Evolutionary conservation across 2,113 vertebrate genomes (phyloP).

Genomic region (Rhinoderma darwinii): DNA sequence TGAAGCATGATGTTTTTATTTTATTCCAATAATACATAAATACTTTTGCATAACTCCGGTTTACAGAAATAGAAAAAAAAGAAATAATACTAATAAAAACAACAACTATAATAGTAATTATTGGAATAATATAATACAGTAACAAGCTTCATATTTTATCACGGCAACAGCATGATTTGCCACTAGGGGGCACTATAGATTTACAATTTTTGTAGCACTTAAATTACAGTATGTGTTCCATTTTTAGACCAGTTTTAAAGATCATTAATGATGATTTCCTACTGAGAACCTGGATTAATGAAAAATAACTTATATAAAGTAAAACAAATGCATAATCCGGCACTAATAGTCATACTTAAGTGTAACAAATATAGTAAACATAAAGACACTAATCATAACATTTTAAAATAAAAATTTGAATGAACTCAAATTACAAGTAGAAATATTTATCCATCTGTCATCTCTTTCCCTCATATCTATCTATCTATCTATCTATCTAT

Average conservation of each 20-base stretch:
- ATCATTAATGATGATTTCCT: background rate
- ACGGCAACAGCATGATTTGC: background rate
- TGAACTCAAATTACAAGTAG: no score
- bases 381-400: background rate
- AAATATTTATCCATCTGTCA: background rate
- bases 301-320: background rate
- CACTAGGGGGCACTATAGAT: conserved; percentile 44
- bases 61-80: background rate
- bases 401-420: no score
- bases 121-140: background rate
- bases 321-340: background rate
- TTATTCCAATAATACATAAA: no score
- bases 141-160: background rate
- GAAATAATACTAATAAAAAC: background rate
- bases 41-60: no score
- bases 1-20: no score
- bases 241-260: background rate
- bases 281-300: background rate
- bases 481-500: background rate
- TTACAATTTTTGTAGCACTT: conserved; percentile 7
- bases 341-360: background rate
- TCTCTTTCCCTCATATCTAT: background rate
- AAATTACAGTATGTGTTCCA: background rate
- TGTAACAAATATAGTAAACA: background rate
- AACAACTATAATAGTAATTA: no score